A percentile compares a stretch with the other conserved stretches of the same genome.
Evolutionary conservation across 2,113 vertebrate species (phyloP).

Genomic region (Pollachius pollachius): DNA sequence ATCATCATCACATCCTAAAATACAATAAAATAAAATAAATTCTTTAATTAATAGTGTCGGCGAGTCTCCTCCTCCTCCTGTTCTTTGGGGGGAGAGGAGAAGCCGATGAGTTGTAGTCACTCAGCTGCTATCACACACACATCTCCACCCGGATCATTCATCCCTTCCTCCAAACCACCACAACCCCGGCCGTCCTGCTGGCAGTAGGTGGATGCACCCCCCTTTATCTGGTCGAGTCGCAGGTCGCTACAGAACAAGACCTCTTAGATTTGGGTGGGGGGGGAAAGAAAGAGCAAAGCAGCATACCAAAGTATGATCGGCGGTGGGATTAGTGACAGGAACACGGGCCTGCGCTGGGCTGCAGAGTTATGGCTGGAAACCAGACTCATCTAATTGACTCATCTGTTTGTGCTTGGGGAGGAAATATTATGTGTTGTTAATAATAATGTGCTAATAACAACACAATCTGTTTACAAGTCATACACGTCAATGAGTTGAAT

Average conservation of each 20-base stretch:
- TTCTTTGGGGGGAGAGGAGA: neutral
- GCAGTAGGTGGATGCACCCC: constrained; percentile 65
- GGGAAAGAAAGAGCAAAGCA: neutral
- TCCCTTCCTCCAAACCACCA: constrained; percentile 34
- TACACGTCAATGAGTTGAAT: too few species aligned
- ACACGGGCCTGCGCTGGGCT: too few species aligned
- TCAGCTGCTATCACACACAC: constrained; percentile 3
- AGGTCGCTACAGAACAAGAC: constrained; percentile 60
- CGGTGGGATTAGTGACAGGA: too few species aligned
- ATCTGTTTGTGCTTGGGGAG: neutral
- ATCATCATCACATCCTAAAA: too few species aligned
- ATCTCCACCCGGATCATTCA: constrained; percentile 42
- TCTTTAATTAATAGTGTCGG: too few species aligned
- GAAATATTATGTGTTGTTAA: neutral
- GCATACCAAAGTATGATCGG: too few species aligned
- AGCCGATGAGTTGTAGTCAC: neutral
- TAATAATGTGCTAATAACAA: too few species aligned
- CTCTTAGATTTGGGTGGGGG: constrained; percentile 30
- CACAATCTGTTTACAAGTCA: too few species aligned
- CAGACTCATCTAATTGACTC: too few species aligned
- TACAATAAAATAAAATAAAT: too few species aligned
- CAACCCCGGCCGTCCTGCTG: constrained; percentile 40
- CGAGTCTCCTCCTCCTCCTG: neutral
- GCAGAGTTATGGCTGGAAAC: too few species aligned
- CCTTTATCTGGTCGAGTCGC: constrained; percentile 65